These are phyloP conservation scores for Lepidostoma basale DNA, from an alignment of 1,140 invertebrate genomes.

Conservation along the genomic window DNA sequence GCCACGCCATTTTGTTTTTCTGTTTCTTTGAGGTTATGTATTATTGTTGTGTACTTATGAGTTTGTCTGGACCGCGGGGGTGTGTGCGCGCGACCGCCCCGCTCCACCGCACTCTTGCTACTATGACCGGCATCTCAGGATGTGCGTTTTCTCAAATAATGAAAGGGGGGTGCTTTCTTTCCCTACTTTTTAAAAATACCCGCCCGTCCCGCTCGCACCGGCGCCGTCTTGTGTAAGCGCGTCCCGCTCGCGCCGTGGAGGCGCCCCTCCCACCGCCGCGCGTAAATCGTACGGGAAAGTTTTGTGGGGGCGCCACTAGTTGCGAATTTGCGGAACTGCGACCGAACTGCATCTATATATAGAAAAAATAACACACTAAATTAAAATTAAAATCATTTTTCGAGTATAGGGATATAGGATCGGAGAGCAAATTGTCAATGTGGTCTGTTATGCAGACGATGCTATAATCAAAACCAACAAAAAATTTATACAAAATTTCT, in stretches of 20 bases:
- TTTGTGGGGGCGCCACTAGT: slow-evolving; percentile 15
- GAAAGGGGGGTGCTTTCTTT: slow-evolving; percentile 43
- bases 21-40: slow-evolving; percentile 28
- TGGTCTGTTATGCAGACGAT: too few species aligned
- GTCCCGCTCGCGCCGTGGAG: slow-evolving; percentile 1
- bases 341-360: not conserved
- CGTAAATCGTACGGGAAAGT: slow-evolving; percentile 39
- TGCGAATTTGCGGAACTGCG: not conserved
- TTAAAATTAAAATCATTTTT: too few species aligned
- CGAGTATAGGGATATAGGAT: too few species aligned
- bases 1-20: slow-evolving; percentile 28
- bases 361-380: too few species aligned
- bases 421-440: too few species aligned
- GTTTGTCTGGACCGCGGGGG: not conserved
- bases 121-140: not conserved
- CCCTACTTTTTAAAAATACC: slow-evolving; percentile 38
- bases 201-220: slow-evolving; percentile 11
- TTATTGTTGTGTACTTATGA: slow-evolving; percentile 21
- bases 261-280: slow-evolving; percentile 1
- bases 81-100: slow-evolving; percentile 7
- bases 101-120: slow-evolving; percentile 20
- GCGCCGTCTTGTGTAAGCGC: not conserved
- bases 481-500: too few species aligned
- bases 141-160: slow-evolving; percentile 26
- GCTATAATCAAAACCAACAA: too few species aligned